Conservation (phyloP, 2,797 vertebrate genomes). For the Gymnopithys bicolor region DNA sequence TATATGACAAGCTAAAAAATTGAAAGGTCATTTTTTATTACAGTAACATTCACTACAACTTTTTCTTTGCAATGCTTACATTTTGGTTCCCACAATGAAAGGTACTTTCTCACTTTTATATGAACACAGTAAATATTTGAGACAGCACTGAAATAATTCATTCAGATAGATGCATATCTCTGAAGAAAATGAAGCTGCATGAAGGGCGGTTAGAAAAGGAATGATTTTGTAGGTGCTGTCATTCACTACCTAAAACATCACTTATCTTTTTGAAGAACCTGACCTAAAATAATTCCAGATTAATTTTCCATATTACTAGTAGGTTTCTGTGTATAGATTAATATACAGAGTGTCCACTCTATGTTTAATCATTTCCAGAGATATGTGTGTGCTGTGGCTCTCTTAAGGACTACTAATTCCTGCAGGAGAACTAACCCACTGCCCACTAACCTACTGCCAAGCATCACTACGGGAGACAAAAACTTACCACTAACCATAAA, state of each 20-base stretch:
- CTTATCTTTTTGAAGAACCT: neutral
- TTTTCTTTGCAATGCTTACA: neutral
- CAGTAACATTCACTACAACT: neutral
- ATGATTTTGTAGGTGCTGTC: neutral
- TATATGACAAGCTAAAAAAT: neutral
- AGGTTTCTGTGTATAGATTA: neutral
- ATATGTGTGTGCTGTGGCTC: neutral
- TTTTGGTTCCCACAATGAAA: neutral
- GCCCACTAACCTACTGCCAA: neutral
- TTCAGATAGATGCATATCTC: neutral
- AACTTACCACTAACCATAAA: neutral
- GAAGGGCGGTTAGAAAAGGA: neutral
- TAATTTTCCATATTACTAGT: neutral
- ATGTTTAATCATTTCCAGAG: neutral
- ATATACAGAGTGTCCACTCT: neutral
- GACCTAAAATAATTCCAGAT: neutral
- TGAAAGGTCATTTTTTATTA: neutral
- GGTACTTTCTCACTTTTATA: neutral
- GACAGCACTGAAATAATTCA: neutral
- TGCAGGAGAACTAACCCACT: neutral
- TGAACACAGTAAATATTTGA: neutral
- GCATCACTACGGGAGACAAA: neutral
- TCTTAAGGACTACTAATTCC: neutral
- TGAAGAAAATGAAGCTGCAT: neutral
- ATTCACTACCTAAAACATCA: neutral